phyloP scores from a whole-genome alignment of 2,113 vertebrate genomes.

The Willisornis vidua region DNA sequence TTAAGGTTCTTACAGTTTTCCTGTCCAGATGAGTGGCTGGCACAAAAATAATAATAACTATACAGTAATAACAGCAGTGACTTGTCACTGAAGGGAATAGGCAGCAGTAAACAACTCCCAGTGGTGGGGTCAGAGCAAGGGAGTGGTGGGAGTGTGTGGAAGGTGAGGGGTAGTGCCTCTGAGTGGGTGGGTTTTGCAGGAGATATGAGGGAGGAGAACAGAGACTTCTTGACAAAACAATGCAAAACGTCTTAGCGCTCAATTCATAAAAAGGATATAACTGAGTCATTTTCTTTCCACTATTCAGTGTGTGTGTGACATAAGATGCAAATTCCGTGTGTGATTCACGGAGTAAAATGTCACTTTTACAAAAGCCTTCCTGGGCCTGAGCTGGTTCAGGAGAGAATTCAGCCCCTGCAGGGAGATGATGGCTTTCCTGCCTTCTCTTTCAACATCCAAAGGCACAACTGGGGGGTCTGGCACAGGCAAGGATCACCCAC shows the following conservation, averaged over 20 bases:
- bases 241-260: not conserved
- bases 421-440: not conserved
- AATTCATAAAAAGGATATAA: slow-evolving; percentile 58
- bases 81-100: slow-evolving; percentile 39
- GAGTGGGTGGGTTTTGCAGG: not conserved
- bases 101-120: slow-evolving; percentile 42
- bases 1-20: slow-evolving; percentile 68
- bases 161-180: not conserved
- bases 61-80: slow-evolving; percentile 57
- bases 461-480: not conserved
- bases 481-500: not conserved
- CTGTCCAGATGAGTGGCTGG: slow-evolving; percentile 63
- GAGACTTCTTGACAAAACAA: not conserved
- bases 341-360: slow-evolving; percentile 48
- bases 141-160: not conserved
- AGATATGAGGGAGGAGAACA: not conserved
- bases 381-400: not conserved
- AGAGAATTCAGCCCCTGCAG: not conserved
- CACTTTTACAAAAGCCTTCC: not conserved
- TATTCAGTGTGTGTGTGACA: not conserved
- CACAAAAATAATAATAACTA: slow-evolving; percentile 62
- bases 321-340: not conserved
- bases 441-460: not conserved
- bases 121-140: not conserved
- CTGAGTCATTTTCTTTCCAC: slow-evolving; percentile 58